Evolutionary conservation across 2,888 invertebrate genomes (phyloP), one percentile per base, ranked within the genome.

Genomic region (Scaptomyza polygonia): DNA sequence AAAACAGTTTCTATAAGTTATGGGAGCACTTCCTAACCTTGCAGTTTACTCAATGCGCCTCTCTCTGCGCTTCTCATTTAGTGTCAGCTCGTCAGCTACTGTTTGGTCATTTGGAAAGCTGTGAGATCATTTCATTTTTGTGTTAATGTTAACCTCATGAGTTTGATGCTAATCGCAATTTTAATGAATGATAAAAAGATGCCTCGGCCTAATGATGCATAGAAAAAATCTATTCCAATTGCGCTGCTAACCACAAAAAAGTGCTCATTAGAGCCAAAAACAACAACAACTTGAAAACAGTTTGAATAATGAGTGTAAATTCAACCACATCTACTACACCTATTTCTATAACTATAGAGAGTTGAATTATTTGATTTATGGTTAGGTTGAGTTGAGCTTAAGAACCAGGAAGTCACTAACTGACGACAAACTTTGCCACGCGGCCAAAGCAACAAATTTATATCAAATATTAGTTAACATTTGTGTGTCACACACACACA

Each of bases 391-490:
- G 66, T 51, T 14, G 7, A 27, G 30, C 14, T 47, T 14, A 12
- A 9, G 52, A 16, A 30, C 27, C 71, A 70, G 75, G 76, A 75
- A 75, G 73, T 76, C 63, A 61, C 47, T 18, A 16, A 16, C 39
- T 39, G 39, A 57, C 40, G 54, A 43, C 57, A 68, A 63, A 58
- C 51, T 27, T 16, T n/a, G 67, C 25, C 77, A 77, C 73, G 76
- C 72, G 75, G 40, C 73, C 16, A 16, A 39, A 36, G 14, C 56
- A 65, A 72, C 69, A 74, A 72, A 75, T 76, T 73, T 57, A 64
- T 69, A 74, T 69, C 70, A 77, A 77, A 87, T 86, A 89, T 89
- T 89, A 82, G 77, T 79, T 76, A 81, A 77, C 76, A 76, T 77
- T 87, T 81, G 12, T 32, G 27, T 29, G n/a, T n/a, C n/a, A n/a